Base-by-base conservation (phyloP, 2,888 invertebrate genomes). In the Synergus gifuensis region DNA sequence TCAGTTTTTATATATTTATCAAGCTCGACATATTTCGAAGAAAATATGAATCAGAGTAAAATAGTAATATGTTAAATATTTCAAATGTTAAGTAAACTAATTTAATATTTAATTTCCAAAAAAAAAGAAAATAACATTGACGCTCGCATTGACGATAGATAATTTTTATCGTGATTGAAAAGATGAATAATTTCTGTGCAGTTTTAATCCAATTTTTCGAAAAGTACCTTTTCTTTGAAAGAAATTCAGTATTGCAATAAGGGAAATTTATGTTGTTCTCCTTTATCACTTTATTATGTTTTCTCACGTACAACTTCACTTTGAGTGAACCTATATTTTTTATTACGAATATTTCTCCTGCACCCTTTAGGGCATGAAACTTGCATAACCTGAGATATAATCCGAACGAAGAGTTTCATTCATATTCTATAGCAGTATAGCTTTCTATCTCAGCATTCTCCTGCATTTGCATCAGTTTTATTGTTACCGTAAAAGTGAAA, bases 401-500 rank as follows among this genome's bases (percentile, higher is more conserved):
- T 42, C 9, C n/a, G 42, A 66, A 66, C 11, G 66, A 18, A 66
- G 66, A n/a, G 42, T 66, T 58, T n/a, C 73, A 73, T 73, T 73
- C n/a, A 40, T 36, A 54, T 58, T 73, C 54, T 73, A 73, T 58
- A 73, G 49, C 5, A 18, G 69, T 49, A 36, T 36, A 54, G 54
- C 28, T 54, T 49, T 40, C 69, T 54, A 54, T 73, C 49, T 73
- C n/a, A 73, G 73, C 12, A 58, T n/a, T 58, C 73, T 36, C 54
- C 36, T 58, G 40, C 73, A 54, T 58, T 73, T 73, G 73, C 54
- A 73, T 54, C 49, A 58, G 54, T 73, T 73, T 73, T 73, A 73
- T 73, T 54, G 54, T 73, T 54, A 73, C 73, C 54, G 54, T 54
- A 40, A 73, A 73, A 40, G 73, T 18, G 73, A 54, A 73, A 73